Evolutionary conservation across 2,797 vertebrate genomes (phyloP), one percentile per base, ranked within the genome.

Genomic region (Leptoclinus maculatus): DNA sequence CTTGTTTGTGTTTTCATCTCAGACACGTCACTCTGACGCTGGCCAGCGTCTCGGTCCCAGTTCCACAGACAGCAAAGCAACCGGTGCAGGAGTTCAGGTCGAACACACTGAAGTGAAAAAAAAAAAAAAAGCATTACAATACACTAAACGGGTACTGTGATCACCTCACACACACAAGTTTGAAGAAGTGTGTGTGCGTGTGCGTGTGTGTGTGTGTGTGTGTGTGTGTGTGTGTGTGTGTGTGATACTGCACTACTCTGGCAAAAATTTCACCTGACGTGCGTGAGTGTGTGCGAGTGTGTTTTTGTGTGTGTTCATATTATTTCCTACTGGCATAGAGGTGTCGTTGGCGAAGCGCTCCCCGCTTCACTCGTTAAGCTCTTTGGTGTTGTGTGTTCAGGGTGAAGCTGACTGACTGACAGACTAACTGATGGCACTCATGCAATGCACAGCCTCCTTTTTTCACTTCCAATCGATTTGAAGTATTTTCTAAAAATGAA

Each of bases 401-500:
- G 93, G 93, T 91, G 92, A 93, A 93, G 94, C 91, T 93, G 93
- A 94, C 93, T 94, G 95, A 95, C 95, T 80, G 88, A 93, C 85
- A 74, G 91, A 92, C 92, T 87, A 91, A 95, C 93, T 83, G 87
- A 94, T 86, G 94, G 94, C 95, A 94, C 94, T 96, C 95, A 96
- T 96, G 94, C 95, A 95, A 96, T 95, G 95, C 95, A 95, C 94
- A 95, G 95, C 92, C 92, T 96, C 95, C 89, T 94, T 95, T 93
- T 94, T 94, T 93, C 91, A 94, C 94, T 94, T 94, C 89, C 86
- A 93, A 91, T 93, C 92, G 92, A 91, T 93, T 89, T 89, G 91
- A 95, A 93, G 93, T 92, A 89, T 95, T 96, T 95, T 94, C 91
- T 92, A 91, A 92, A 93, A 89, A 85, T 70, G 67, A 89, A 83